phyloP scores from a whole-genome alignment of 2,113 vertebrate species.

The Cercocebus atys region DNA sequence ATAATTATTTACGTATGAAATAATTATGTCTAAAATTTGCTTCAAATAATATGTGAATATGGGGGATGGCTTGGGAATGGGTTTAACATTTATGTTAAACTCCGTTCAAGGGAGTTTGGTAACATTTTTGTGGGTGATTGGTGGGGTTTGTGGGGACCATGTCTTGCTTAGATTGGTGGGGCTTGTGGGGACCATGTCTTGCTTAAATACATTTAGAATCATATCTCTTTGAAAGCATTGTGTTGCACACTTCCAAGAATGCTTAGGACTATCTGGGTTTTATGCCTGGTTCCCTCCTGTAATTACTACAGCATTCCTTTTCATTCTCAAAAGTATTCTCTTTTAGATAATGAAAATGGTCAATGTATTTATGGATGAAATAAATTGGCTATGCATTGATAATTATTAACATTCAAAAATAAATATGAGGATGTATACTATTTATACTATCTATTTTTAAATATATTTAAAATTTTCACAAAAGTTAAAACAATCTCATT shows the following conservation, averaged over 20 bases:
- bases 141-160: not conserved
- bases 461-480: slow-evolving; percentile 17
- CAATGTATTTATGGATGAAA: not conserved
- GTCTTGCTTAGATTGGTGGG: not conserved
- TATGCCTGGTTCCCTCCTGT: not conserved
- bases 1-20: slow-evolving; percentile 8
- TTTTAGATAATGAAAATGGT: slow-evolving; percentile 38
- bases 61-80: too few relatives aligned
- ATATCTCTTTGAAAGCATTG: not conserved
- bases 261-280: not conserved
- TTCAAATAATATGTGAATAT: not conserved
- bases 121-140: not conserved
- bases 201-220: slow-evolving; percentile 45
- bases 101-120: slow-evolving; percentile 13
- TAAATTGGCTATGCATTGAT: not conserved
- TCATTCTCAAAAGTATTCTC: slow-evolving; percentile 22
- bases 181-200: not conserved
- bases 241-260: not conserved
- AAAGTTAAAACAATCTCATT: not conserved
- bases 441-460: not conserved
- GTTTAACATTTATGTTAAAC: slow-evolving; percentile 37
- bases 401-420: slow-evolving; percentile 45
- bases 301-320: not conserved
- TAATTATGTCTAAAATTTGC: not conserved
- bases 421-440: not conserved